Evolutionary conservation across 2,888 invertebrate species (phyloP), one percentile per base, ranked within the genome.

Genomic region (Merodon equestris): DNA sequence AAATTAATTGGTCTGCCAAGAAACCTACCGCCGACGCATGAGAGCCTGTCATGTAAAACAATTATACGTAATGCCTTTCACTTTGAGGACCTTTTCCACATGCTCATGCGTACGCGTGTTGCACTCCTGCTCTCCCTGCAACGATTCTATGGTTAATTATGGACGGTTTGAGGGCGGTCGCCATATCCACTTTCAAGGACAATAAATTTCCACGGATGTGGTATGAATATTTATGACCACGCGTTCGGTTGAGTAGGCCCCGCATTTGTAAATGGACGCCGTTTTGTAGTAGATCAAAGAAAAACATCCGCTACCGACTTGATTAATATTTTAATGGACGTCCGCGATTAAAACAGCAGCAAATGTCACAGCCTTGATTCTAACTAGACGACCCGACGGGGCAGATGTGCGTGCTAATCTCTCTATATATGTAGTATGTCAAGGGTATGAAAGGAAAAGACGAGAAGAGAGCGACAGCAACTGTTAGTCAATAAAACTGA

Each of bases 281-380:
- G 15, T 36, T 60, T 60, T 60, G 14, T 3, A 45, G 47, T 40
- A 17, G 27, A 54, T 34, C 13, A 56, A 47, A 47, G 17, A 70
- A 70, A 47, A 70, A 48, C 40, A 61, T 47, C 61, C 48, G 61
- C 36, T 38, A 19, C 54, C 40, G 61, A 61, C 54, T 70, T 61
- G 48, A 61, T 70, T 70, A 70, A 48, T 61, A 70, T 70, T 70
- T 61, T 70, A 70, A 70, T 70, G 54, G 48, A 53, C 38, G 9
- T 40, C 61, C 27, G 38, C 60, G 40, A 53, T 70, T 60, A 70
- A 53, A 13, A 61, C n/a, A 7, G 5, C 54, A 42, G 53, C 48
- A 40, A 61, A 53, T 48, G 48, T 27, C 47, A 17, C 14, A 34
- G 44, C n/a, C n/a, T n/a, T 27, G 27, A 27, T 36, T 36, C 10